These are phyloP conservation scores for Mizuhopecten yessoensis DNA, from an alignment of 1,140 invertebrate genomes.

Conservation along the genomic window DNA sequence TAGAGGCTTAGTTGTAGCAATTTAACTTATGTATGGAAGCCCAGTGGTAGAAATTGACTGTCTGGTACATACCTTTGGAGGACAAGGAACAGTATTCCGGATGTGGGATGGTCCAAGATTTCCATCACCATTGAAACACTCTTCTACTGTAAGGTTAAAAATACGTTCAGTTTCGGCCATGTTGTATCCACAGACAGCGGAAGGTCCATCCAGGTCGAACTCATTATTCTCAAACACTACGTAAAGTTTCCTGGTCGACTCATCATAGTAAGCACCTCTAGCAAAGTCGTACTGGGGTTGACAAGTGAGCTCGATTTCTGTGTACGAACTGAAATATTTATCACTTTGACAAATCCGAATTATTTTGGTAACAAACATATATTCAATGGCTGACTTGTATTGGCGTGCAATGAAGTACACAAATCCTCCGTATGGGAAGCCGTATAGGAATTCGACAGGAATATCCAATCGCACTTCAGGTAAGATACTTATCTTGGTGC, in stretches of 20 bases:
- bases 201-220: constrained; percentile 80
- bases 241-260: constrained; percentile 97
- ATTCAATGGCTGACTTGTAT: constrained; percentile 86
- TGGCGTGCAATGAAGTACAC: constrained; percentile 98
- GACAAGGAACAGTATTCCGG: constrained; percentile 63
- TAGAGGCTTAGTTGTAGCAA: too few species aligned
- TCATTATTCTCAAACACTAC: constrained; percentile 88
- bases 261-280: constrained; percentile 96
- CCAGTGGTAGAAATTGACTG: too few species aligned
- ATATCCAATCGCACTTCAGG: constrained; percentile 63
- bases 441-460: constrained; percentile 95
- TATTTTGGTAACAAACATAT: constrained; percentile 90
- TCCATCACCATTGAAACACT: constrained; percentile 90
- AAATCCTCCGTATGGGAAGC: constrained; percentile 97
- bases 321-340: constrained; percentile 98
- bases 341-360: constrained; percentile 98
- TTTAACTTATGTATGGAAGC: too few species aligned
- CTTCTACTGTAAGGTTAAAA: constrained; percentile 98
- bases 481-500: constrained; percentile 63
- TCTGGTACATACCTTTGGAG: constrained; percentile 67
- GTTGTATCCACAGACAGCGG: constrained; percentile 96
- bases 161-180: constrained; percentile 95
- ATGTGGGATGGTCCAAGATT: constrained; percentile 78
- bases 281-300: constrained; percentile 93
- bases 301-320: constrained; percentile 98